Evolutionary conservation across 1,140 invertebrate species (phyloP).

Genomic region (Hyphantria cunea): DNA sequence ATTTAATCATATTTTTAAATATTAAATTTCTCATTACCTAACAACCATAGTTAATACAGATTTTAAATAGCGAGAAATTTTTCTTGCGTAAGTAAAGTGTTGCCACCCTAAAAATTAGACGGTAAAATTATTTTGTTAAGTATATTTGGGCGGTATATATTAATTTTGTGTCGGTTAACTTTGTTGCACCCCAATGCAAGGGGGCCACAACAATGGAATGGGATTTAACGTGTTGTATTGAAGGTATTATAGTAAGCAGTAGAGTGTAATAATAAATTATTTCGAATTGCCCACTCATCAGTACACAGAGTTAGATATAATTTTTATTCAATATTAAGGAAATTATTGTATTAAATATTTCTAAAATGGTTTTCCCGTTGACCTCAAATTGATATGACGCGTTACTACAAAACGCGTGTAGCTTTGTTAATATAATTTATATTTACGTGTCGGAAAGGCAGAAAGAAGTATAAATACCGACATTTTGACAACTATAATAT

Average conservation of each 20-base stretch:
- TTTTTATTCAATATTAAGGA: too few species aligned
- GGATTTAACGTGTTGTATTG: conserved; percentile 72
- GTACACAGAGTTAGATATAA: not conserved
- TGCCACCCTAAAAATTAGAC: conserved; percentile 25
- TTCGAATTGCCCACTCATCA: conserved; percentile 16
- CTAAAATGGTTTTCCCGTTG: too few species aligned
- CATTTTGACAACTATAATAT: too few species aligned
- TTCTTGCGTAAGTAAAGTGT: conserved; percentile 37
- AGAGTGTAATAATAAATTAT: conserved; percentile 22
- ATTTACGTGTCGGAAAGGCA: too few species aligned
- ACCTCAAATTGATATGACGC: too few species aligned
- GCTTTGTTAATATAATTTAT: too few species aligned
- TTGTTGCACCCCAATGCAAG: conserved; percentile 44
- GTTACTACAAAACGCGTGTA: too few species aligned
- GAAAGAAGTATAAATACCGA: too few species aligned
- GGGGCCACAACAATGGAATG: conserved; percentile 66
- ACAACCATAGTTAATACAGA: conserved; percentile 51
- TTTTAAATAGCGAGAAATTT: conserved; percentile 44
- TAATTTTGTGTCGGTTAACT: conserved; percentile 70
- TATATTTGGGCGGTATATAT: conserved; percentile 73
- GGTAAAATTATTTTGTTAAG: conserved; percentile 63
- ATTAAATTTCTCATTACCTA: conserved; percentile 53
- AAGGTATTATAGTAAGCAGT: conserved; percentile 63
- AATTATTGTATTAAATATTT: too few species aligned
- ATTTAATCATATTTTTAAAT: conserved; percentile 45